A percentile compares a stretch with the other conserved stretches of the same genome.
These are phyloP conservation scores for Cephus sareptanus DNA, from an alignment of 2,888 invertebrate species.

Conservation along the genomic window DNA sequence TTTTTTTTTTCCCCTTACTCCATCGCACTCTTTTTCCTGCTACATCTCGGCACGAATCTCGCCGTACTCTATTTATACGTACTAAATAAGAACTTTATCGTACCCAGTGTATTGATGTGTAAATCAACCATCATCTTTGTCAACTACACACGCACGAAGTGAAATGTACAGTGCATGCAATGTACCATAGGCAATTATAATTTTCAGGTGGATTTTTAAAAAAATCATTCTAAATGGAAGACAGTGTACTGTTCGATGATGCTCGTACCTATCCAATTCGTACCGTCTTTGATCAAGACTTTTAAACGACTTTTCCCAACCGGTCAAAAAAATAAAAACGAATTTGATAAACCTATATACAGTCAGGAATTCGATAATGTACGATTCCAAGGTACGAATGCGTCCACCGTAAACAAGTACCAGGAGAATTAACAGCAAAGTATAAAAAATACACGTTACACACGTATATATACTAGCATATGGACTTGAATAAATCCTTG, in stretches of 20 bases:
- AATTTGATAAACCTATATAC: background rate
- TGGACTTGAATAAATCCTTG: background rate
- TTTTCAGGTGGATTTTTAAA: slow-evolving; percentile 15
- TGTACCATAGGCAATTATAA: background rate
- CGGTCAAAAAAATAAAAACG: background rate
- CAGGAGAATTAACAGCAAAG: background rate
- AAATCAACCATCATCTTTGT: slow-evolving; percentile 8
- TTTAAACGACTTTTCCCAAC: background rate
- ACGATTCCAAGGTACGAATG: background rate
- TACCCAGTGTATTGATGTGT: background rate
- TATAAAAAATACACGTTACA: slow-evolving; percentile 4
- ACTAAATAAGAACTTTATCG: slow-evolving; percentile 20
- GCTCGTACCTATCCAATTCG: background rate
- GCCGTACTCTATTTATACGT: background rate
- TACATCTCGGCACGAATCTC: background rate
- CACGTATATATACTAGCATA: slow-evolving; percentile 1
- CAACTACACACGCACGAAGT: slow-evolving; percentile 10
- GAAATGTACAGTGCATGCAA: background rate
- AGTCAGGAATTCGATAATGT: background rate
- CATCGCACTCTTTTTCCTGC: background rate
- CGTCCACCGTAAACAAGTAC: background rate
- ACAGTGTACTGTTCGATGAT: slow-evolving; percentile 35
- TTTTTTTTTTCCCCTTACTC: background rate
- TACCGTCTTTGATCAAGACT: background rate
- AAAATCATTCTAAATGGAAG: slow-evolving; percentile 37